Base-by-base conservation (phyloP, 2,113 vertebrate species). In the Calyptomena viridis region DNA sequence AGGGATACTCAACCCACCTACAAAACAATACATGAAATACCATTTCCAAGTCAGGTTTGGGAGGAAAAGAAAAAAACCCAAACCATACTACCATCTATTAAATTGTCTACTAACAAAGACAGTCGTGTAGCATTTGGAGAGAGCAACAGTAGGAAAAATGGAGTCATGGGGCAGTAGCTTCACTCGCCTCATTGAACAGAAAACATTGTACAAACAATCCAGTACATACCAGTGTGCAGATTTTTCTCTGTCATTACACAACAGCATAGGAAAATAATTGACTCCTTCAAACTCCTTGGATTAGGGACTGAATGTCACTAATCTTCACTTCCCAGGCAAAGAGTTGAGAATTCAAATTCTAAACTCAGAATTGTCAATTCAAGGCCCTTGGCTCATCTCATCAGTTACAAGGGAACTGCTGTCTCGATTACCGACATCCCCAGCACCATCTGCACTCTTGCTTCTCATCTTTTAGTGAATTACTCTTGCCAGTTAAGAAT, bases 11-110 rank as follows among this genome's bases (percentile, higher is more conserved):
- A 74, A 22, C 18, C 47, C 21, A 63, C 24, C 42, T 31, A 27
- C 0, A 7, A 71, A 89, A 37, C 0, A 8, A 47, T 8, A 42
- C 21, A 46, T 3, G 2, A 74, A 89, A 63, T 6, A 49, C 4
- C 19, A 79, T 17, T 42, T 83, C 44, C 9, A 82, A 79, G 28
- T 8, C 56, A 39, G 23, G 9, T 55, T 16, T 20, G 7, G 2
- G 5, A 7, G 2, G 0, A 4, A 4, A 23, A 35, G 33, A 44
- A 33, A 4, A 14, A 12, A 37, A 49, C 6, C 8, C 24, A 76
- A 31, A 11, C 3, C 2, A 3, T 11, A 62, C 20, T 15, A 11
- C 0, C 20, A n/a, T 18, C 19, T 35, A 11, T 55, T 64, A 53
- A 68, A 35, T 8, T n/a, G 11, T 31, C 23, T 67, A 81, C 19